A percentile compares a stretch with the other conserved stretches of the same genome.
Evolutionary conservation across 2,113 vertebrate genomes (phyloP).

Genomic region (Peromyscus leucopus): DNA sequence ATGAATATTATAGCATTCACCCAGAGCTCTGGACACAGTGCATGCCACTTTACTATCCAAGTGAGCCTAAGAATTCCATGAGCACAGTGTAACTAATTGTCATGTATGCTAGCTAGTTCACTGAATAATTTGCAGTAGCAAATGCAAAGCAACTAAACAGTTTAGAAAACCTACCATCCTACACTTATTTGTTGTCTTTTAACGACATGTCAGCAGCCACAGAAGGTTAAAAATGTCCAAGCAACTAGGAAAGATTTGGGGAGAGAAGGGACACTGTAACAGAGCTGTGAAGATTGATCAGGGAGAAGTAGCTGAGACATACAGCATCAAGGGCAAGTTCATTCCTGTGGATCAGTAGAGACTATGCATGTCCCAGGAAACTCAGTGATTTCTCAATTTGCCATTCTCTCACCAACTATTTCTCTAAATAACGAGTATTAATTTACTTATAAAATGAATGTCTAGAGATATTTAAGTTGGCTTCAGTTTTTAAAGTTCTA

Average conservation of each 20-base stretch:
- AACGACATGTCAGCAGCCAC: not conserved
- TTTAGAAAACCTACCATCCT: not conserved
- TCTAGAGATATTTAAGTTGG: not conserved
- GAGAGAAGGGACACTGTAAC: too few relatives aligned
- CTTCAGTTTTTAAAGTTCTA: not conserved
- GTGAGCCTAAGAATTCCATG: not conserved
- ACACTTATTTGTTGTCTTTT: not conserved
- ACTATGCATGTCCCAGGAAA: not conserved
- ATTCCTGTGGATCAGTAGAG: not conserved
- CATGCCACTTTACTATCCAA: not conserved
- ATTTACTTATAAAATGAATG: not conserved
- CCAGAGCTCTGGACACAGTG: not conserved
- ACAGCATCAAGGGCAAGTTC: not conserved
- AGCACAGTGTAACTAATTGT: not conserved
- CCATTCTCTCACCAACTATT: not conserved
- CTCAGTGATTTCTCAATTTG: constrained; percentile 32
- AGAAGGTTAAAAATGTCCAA: not conserved
- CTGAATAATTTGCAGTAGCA: not conserved
- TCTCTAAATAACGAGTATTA: constrained; percentile 24
- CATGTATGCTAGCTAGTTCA: not conserved
- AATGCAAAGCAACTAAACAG: not conserved
- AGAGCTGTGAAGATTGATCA: not conserved
- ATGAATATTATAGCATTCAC: not conserved
- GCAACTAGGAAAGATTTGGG: not conserved
- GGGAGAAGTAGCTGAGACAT: not conserved